Evolutionary conservation across 2,797 vertebrate species (phyloP), one percentile per base, ranked within the genome.

Genomic region (Typhlichthys subterraneus): DNA sequence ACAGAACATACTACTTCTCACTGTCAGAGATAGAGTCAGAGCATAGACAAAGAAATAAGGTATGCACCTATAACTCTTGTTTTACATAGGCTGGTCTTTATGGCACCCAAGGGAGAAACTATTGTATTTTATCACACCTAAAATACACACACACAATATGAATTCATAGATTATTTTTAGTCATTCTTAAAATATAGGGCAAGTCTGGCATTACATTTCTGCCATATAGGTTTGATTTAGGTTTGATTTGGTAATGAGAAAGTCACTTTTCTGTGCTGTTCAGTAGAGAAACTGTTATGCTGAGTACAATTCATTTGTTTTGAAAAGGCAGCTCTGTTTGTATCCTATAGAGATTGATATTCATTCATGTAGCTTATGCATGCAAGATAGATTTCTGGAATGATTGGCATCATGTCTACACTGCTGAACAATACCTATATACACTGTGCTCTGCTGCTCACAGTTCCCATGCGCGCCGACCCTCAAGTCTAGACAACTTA

Each of bases 391-490:
- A 70, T 79, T 70, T 77, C 61, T 56, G 72, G 61, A 59, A 60
- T 72, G 57, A 78, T 62, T 87, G 80, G 87, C 70, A 75, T 86
- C 70, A 85, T 63, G 76, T 83, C 81, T 87, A 51, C 78, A 70
- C 77, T 81, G 71, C 69, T 71, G 55, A 65, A 84, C 63, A 88
- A 84, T 73, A 77, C 67, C 75, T 77, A 54, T 81, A 69, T 71
- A 77, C 38, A 38, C 70, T 59, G 72, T 19, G 29, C 76, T 73
- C 54, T 60, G 61, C 65, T 75, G n/a, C 38, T 12, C 38, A 49
- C 47, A 53, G 59, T 72, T 73, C 49, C 58, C 50, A 46, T 19
- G 23, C 53, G 71, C 19, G 31, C 59, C 11, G 54, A 23, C 42
- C 31, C 59, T 73, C 48, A 12, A 50, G 73, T 79, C 58, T 63